Base-by-base conservation (phyloP, 2,797 vertebrate genomes). In the Champsocephalus gunnari region DNA sequence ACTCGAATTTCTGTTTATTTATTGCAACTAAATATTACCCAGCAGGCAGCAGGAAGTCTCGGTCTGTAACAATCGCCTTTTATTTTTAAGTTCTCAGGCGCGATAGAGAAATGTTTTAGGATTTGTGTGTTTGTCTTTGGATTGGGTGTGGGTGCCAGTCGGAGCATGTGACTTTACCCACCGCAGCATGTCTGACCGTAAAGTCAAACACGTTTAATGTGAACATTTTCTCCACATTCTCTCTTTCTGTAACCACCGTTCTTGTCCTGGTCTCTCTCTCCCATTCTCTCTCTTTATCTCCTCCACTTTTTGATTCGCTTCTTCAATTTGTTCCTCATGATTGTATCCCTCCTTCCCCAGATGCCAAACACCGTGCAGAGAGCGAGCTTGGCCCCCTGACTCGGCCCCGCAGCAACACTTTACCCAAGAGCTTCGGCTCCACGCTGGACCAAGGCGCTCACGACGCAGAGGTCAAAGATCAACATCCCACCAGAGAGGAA, bases 401-500 rank as follows among this genome's bases (percentile, higher is more conserved):
- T 50, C 97, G 98, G 56, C 97, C 97, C 28, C 96, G 98, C 48
- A 99, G 98, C 92, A 99, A 99, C 94, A 99, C 98, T 49, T 96
- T 99, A 88, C 98, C 98, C 91, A 99, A 98, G 91, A 99, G 98
- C 92, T 99, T 99, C 66, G 98, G 98, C 68, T 99, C 98, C 73
- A 98, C 96, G 12, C 93, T 99, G 89, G 97, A 98, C 77, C 97
- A 98, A 58, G 90, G 94, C 17, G 77, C 92, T 66, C 88, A 92
- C 14, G 96, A 96, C 38, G 92, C 94, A 77, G 96, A 92, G 64
- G 89, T 66, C 75, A 67, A 88, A 67, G 94, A 85, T 68, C 95
- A 93, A 9, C 94, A 92, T 24, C 95, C 96, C 82, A 96, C 93
- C 66, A 95, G 95, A 57, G 97, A 98, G 91, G 96, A 97, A 55